A percentile compares a stretch with the other conserved stretches of the same genome.
Evolutionary conservation across 2,888 invertebrate genomes (phyloP).

Genomic region (Platycheirus rosarum): DNA sequence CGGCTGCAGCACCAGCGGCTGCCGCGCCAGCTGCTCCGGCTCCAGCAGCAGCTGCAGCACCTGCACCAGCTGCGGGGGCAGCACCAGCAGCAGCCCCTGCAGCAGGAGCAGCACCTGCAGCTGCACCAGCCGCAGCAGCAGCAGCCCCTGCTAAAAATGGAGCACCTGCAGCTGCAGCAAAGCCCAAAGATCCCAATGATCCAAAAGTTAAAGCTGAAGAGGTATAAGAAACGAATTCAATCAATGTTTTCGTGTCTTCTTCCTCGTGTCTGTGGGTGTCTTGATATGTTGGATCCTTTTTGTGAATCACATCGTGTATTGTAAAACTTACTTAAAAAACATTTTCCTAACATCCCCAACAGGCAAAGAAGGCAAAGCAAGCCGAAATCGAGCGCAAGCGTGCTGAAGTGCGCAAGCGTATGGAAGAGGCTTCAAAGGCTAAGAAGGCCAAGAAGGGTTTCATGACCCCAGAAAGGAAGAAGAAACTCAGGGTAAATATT

Average conservation of each 20-base stretch:
- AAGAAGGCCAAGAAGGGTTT: conserved; percentile 99
- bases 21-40: conserved; percentile 56
- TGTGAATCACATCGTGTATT: conserved; percentile 13
- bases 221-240: conserved; percentile 76
- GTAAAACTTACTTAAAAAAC: conserved; percentile 1
- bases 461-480: conserved; percentile 99
- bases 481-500: conserved; percentile 96
- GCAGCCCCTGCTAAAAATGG: conserved; percentile 70
- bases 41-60: conserved; percentile 56
- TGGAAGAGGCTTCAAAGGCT: conserved; percentile 99
- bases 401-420: conserved; percentile 98
- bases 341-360: conserved; percentile 68
- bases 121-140: conserved; percentile 73
- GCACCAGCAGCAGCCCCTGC: conserved; percentile 63
- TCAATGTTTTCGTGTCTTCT: conserved; percentile 47
- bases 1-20: conserved; percentile 74
- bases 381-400: conserved; percentile 99
- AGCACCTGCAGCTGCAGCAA: conserved; percentile 78
- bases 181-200: conserved; percentile 80
- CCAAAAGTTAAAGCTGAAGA: conserved; percentile 80
- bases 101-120: conserved; percentile 54
- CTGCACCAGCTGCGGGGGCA: conserved; percentile 64
- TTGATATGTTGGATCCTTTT: conserved; percentile 26
- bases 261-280: conserved; percentile 62
- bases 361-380: conserved; percentile 99